These are phyloP conservation scores for pig (Sus scrofa) DNA, from an alignment of 2,113 vertebrate genomes.

Conservation along the genomic window DNA sequence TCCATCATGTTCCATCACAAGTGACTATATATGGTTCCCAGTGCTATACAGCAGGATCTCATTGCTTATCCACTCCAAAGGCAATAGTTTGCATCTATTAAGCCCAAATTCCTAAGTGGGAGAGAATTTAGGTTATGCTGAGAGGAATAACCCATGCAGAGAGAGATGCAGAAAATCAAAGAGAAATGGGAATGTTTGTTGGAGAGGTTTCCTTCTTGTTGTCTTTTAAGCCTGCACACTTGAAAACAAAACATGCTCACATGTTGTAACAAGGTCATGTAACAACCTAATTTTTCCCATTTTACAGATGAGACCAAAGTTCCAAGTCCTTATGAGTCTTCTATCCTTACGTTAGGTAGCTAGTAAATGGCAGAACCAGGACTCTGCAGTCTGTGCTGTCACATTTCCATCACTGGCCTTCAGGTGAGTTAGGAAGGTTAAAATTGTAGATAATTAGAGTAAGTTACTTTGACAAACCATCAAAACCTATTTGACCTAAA, in stretches of 20 bases:
- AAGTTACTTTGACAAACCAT: neutral
- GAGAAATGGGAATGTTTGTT: neutral
- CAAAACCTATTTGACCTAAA: conserved; percentile 11
- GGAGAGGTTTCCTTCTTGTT: neutral
- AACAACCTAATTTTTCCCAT: neutral
- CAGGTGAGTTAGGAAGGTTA: neutral
- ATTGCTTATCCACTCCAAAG: too few species aligned
- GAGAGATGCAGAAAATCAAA: neutral
- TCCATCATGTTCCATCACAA: too few species aligned
- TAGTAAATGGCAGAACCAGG: neutral
- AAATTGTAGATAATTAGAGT: neutral
- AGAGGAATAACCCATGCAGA: neutral
- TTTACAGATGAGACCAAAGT: neutral
- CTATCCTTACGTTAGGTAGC: neutral
- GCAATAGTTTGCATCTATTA: too few species aligned
- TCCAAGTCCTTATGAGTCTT: neutral
- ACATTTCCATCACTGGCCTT: neutral
- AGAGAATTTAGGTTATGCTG: neutral
- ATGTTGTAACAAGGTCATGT: neutral
- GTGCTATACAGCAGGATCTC: too few species aligned
- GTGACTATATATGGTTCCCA: too few species aligned
- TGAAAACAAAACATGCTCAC: conserved; percentile 13
- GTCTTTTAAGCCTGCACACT: neutral
- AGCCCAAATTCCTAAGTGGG: neutral
- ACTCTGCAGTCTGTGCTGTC: neutral